These are phyloP conservation scores for Megamerina dolium DNA, from an alignment of 2,888 invertebrate species.

Conservation along the genomic window DNA sequence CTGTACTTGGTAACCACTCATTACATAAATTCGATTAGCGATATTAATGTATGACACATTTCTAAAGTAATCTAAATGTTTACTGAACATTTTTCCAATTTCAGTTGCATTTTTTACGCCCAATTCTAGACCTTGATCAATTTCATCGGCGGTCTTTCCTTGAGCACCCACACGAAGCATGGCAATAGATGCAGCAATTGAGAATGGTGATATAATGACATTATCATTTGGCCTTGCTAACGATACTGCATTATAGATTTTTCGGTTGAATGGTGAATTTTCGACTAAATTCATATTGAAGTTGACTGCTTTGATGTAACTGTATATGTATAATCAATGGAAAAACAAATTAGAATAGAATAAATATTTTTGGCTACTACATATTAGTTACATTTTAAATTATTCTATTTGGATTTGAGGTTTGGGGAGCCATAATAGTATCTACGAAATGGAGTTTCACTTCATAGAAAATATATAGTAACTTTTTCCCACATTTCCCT, in stretches of 20 bases:
- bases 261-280: conserved; percentile 14
- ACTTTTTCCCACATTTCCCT: too few species aligned
- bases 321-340: too few species aligned
- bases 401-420: too few species aligned
- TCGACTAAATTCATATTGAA: not conserved
- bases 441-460: too few species aligned
- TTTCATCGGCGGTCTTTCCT: conserved; percentile 57
- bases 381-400: too few species aligned
- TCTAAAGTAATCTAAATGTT: conserved; percentile 27
- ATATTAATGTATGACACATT: conserved; percentile 48
- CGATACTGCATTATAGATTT: conserved; percentile 44
- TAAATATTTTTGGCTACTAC: too few species aligned
- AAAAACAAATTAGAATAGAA: too few species aligned
- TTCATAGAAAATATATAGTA: too few species aligned
- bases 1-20: conserved; percentile 54
- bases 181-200: conserved; percentile 66
- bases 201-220: conserved; percentile 67
- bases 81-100: conserved; percentile 33
- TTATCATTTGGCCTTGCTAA: conserved; percentile 54
- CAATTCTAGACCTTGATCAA: conserved; percentile 56
- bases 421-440: too few species aligned
- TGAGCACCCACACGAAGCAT: conserved; percentile 67
- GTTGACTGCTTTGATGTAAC: too few species aligned
- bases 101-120: conserved; percentile 30
- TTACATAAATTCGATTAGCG: conserved; percentile 69